Evolutionary conservation across 2,888 invertebrate species (phyloP).

Genomic region (Phyllotreta striolata): DNA sequence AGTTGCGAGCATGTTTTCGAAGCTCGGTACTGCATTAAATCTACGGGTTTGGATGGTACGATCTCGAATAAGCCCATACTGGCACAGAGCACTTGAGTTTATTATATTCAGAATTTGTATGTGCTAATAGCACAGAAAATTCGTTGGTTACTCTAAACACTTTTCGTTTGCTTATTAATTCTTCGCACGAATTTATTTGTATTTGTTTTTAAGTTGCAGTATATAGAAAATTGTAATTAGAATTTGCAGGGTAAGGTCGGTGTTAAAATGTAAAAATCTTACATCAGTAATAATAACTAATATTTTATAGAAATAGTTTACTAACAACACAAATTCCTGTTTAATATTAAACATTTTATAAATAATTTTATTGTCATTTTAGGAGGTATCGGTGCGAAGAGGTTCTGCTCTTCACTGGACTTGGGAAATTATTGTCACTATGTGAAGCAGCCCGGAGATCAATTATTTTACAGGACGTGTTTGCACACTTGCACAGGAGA

Average conservation of each 20-base stretch:
- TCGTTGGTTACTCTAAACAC: neutral
- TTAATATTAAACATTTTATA: neutral
- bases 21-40: constrained; percentile 86
- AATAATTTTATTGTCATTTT: constrained; percentile 50
- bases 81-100: neutral
- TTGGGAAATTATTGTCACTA: constrained; percentile 91
- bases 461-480: constrained; percentile 81
- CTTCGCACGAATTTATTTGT: no score
- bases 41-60: constrained; percentile 66
- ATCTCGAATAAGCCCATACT: neutral
- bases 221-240: no score
- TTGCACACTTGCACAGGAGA: constrained; percentile 84
- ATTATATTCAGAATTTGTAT: constrained; percentile 3
- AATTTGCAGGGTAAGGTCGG: no score
- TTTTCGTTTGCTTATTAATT: neutral
- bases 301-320: neutral
- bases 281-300: no score
- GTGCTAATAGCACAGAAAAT: neutral
- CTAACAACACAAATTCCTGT: neutral
- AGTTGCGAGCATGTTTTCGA: constrained; percentile 78
- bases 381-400: constrained; percentile 89
- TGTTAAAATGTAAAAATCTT: no score
- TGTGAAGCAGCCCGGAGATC: constrained; percentile 85
- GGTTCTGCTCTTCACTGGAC: constrained; percentile 87
- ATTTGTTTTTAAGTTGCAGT: no score